Evolutionary conservation across 2,888 invertebrate genomes (phyloP).

Genomic region (Ichneumoninae sp.): DNA sequence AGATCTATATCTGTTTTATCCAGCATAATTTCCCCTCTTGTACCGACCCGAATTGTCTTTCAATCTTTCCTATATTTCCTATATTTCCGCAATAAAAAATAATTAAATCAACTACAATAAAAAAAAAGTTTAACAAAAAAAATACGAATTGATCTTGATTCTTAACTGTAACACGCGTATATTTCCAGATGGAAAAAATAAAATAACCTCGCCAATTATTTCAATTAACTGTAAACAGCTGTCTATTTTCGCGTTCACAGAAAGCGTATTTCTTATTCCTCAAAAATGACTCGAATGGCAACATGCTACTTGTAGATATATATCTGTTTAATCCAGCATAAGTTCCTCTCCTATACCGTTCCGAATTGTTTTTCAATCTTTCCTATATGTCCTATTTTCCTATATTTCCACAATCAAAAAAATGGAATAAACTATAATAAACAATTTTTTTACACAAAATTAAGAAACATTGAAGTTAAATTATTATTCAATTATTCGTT

Average conservation of each 20-base stretch:
- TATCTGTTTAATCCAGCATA: slow-evolving; percentile 21
- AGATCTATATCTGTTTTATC: slow-evolving; percentile 29
- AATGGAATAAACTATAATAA: neutral
- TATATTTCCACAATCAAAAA: neutral
- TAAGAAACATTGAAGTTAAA: no score
- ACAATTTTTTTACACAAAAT: no score
- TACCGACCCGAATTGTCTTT: neutral
- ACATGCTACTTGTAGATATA: slow-evolving; percentile 12
- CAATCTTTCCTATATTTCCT: neutral
- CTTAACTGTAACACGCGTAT: no score
- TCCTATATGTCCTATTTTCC: neutral
- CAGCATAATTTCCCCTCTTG: neutral
- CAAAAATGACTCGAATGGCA: slow-evolving; percentile 41
- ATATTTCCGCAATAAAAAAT: neutral
- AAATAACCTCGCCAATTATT: no score
- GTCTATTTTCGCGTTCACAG: slow-evolving; percentile 75
- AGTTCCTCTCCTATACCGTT: neutral
- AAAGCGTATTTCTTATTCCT: slow-evolving; percentile 70
- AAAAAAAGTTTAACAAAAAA: no score
- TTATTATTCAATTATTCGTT: no score
- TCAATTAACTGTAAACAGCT: no score
- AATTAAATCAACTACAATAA: neutral
- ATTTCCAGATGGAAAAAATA: no score
- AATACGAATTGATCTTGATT: no score
- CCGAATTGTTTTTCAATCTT: neutral